Evolutionary conservation across 2,797 vertebrate species (phyloP).

Genomic region (Phrynocephalus forsythii): DNA sequence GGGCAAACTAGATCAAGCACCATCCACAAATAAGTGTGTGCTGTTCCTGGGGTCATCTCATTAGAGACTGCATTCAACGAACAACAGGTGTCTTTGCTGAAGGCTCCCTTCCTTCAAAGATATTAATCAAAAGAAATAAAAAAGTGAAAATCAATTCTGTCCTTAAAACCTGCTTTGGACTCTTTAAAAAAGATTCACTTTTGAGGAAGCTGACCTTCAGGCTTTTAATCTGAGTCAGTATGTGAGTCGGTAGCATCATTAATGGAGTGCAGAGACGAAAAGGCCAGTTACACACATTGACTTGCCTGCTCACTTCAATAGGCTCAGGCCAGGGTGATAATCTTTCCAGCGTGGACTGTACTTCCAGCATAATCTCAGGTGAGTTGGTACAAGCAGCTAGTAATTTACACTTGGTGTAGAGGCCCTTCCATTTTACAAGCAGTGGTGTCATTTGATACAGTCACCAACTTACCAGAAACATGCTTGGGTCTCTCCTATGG

Average conservation of each 20-base stretch:
- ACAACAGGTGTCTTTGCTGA: constrained; percentile 64
- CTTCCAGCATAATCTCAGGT: not conserved
- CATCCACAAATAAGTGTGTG: constrained; percentile 48
- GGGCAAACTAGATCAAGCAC: constrained; percentile 48
- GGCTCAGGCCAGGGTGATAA: not conserved
- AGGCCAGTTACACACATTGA: constrained; percentile 20
- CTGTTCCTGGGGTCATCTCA: constrained; percentile 50
- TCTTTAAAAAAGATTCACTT: constrained; percentile 1
- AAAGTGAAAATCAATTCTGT: constrained; percentile 27
- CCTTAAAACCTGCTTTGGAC: constrained; percentile 15
- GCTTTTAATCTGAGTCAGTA: not conserved
- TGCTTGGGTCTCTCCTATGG: not conserved
- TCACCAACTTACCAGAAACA: not conserved
- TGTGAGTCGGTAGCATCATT: constrained; percentile 1
- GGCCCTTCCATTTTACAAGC: not conserved
- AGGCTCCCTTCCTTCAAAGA: constrained; percentile 59
- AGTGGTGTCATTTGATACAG: not conserved
- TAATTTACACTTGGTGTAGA: not conserved
- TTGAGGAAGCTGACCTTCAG: constrained; percentile 41
- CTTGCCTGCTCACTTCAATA: not conserved
- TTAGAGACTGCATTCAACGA: constrained; percentile 57
- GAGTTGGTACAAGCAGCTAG: not conserved
- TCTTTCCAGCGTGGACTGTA: not conserved
- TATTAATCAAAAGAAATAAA: constrained; percentile 52
- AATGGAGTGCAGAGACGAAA: not conserved